Conservation (phyloP, 2,888 invertebrate genomes). For the Trichacis sp. region DNA sequence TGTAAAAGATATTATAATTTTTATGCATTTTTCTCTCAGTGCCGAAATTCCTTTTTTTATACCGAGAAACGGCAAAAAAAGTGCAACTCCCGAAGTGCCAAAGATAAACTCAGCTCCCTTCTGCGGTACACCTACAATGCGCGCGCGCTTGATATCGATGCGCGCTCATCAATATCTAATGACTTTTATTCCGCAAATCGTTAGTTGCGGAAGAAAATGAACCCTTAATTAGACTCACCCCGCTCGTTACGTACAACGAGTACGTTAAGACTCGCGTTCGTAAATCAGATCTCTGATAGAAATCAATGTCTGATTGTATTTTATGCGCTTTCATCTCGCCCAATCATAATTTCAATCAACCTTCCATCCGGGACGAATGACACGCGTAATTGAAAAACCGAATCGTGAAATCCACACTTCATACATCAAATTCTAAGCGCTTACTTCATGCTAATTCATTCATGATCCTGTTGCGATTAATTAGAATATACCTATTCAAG, state of each 20-base stretch:
- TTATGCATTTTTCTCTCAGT: too few relatives aligned
- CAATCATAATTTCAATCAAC: neutral
- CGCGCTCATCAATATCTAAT: neutral
- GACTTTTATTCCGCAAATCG: constrained; percentile 1
- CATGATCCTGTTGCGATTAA: neutral
- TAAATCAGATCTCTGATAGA: neutral
- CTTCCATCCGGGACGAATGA: neutral
- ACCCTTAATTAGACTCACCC: constrained; percentile 3
- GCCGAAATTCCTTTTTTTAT: too few relatives aligned
- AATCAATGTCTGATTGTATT: neutral
- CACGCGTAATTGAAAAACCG: neutral
- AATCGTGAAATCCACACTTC: neutral
- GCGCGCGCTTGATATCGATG: too few relatives aligned
- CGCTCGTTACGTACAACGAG: neutral
- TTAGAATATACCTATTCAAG: neutral
- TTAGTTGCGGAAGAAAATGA: neutral
- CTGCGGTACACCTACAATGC: neutral
- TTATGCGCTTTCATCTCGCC: neutral
- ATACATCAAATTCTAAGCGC: neutral
- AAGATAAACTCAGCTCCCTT: constrained; percentile 20
- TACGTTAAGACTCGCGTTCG: neutral
- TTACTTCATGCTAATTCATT: neutral
- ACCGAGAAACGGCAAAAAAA: too few relatives aligned
- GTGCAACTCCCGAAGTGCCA: too few relatives aligned
- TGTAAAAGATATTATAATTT: too few relatives aligned